Conservation (phyloP, 2,113 vertebrate genomes). For the Chelonoidis abingdonii region DNA sequence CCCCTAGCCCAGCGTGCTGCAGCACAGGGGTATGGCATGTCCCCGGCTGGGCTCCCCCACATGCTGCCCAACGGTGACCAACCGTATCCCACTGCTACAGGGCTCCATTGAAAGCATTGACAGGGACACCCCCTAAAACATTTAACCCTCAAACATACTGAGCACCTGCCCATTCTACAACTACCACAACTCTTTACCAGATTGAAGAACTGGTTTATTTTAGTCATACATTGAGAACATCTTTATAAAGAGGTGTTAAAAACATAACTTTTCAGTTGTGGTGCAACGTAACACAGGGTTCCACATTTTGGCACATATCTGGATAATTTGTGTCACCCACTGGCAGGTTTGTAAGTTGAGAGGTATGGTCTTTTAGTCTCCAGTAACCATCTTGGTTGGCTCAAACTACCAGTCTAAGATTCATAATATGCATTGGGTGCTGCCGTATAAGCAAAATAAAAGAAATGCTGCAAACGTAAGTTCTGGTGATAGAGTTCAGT, state of each 20-base stretch:
- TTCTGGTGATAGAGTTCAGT: not conserved
- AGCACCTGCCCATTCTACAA: not conserved
- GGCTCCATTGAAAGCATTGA: not conserved
- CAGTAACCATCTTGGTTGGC: too few relatives aligned
- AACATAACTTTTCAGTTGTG: too few relatives aligned
- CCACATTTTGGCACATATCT: too few relatives aligned
- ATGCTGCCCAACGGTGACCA: not conserved
- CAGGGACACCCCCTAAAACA: not conserved
- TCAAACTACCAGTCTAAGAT: too few relatives aligned
- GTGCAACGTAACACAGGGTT: too few relatives aligned
- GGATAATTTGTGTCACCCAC: too few relatives aligned
- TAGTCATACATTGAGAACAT: not conserved
- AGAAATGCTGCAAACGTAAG: not conserved
- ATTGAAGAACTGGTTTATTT: not conserved
- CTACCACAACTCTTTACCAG: not conserved
- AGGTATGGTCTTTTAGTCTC: too few relatives aligned
- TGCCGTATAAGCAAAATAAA: not conserved
- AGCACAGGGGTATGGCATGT: too few relatives aligned
- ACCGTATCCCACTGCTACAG: not conserved
- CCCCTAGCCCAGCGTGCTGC: too few relatives aligned
- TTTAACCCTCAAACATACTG: not conserved
- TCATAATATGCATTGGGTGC: not conserved
- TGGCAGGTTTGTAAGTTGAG: too few relatives aligned
- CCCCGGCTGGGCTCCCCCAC: too few relatives aligned
- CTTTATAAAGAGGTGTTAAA: not conserved